Conservation (phyloP, 2,888 invertebrate genomes). For the Octonoba sinensis region DNA sequence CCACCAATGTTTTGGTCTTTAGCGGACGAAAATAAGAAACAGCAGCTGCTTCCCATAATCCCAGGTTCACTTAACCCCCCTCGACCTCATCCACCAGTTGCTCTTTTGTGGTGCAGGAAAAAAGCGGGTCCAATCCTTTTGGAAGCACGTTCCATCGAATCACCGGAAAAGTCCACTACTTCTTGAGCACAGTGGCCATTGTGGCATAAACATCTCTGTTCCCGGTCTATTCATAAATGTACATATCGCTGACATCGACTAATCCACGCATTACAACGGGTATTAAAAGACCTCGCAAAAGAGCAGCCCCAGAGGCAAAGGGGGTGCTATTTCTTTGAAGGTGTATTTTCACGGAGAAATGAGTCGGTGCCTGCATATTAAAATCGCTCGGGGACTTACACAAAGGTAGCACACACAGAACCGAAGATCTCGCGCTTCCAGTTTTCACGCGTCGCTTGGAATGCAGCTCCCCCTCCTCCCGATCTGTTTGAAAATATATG, state of each 20-base stretch:
- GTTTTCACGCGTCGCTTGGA: constrained; percentile 43
- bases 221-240: constrained; percentile 22
- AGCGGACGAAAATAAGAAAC: constrained; percentile 25
- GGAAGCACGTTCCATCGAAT: constrained; percentile 30
- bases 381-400: constrained; percentile 27
- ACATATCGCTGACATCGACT: constrained; percentile 39
- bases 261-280: constrained; percentile 48
- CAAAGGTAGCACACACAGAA: constrained; percentile 1
- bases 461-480: not conserved
- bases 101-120: not conserved
- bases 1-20: too few relatives aligned
- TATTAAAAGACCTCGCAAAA: constrained; percentile 35
- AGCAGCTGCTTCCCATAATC: constrained; percentile 19
- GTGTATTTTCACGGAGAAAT: constrained; percentile 49
- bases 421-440: not conserved
- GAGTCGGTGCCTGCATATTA: constrained; percentile 38
- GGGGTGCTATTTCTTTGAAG: constrained; percentile 25
- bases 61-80: constrained; percentile 35
- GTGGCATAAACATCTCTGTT: constrained; percentile 39
- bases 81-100: constrained; percentile 26
- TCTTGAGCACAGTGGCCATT: constrained; percentile 6
- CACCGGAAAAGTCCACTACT: constrained; percentile 27
- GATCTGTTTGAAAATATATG: not conserved
- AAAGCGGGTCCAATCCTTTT: constrained; percentile 39
- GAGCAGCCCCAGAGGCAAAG: constrained; percentile 26